Base-by-base conservation (phyloP, 2,888 invertebrate genomes). In the Calameuta idolon region DNA sequence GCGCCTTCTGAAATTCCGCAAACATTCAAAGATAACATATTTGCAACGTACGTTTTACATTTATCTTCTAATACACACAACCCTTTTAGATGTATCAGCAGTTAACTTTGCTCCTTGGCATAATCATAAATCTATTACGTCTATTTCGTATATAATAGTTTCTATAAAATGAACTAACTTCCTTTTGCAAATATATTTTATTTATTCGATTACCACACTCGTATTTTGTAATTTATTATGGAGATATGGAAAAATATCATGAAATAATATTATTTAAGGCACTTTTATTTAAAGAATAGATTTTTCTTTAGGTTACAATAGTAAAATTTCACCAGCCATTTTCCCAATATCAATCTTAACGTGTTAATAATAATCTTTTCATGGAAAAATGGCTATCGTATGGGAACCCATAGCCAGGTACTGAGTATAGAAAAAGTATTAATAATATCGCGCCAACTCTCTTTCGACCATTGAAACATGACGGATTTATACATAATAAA, bases 241-340 rank as follows among this genome's bases (percentile, higher is more conserved):
- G 55, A 9, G 23, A 68, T 75, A 77, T 79, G 69, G 31, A 77
- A 77, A 76, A 71, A 37, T 75, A 81, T 23, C 40, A 23, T 23
- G 69, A 68, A 30, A 33, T 75, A 77, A 76, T 86, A 83, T 76
- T 87, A 87, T 83, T 81, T 76, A 88, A 90, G 89, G 88, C 88
- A 90, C 86, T 88, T 90, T 89, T 89, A 89, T 89, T 89, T 82
- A 77, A 87, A 87, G 85, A 87, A 87, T 85, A 85, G 84, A 86
- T 82, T 82, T 84, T 85, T 83, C 79, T 81, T 83, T 79, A 82
- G 78, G 77, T 88, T 86, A 88, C 88, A 89, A 86, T 80, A 85
- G 83, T 87, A 81, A 82, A 85, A 85, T 85, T 85, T 85, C 77
- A 80, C 81, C 77, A 83, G 81, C 78, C 82, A 84, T 82, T 81